Evolutionary conservation across 2,888 invertebrate species (phyloP).

Genomic region (Pyrocoelia pectoralis): DNA sequence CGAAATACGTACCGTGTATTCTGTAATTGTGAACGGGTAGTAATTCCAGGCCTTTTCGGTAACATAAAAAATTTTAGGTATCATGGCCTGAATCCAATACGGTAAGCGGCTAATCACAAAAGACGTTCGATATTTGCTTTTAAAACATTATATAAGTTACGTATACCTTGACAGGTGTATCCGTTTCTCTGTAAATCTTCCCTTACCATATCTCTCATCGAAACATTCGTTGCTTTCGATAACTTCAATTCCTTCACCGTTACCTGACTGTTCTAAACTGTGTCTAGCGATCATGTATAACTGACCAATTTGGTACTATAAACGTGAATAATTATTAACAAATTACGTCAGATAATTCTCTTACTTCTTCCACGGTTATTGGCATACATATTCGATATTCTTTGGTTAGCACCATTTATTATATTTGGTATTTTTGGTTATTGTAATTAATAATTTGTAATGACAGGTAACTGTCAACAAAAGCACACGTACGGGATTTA

Average conservation of each 20-base stretch:
- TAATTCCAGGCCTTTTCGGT: conserved; percentile 96
- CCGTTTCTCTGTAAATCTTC: conserved; percentile 90
- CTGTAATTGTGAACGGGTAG: conserved; percentile 88
- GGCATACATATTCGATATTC: conserved; percentile 95
- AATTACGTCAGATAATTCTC: conserved; percentile 23
- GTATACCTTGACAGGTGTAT: conserved; percentile 87
- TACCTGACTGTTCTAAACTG: conserved; percentile 88
- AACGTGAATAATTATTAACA: conserved; percentile 38
- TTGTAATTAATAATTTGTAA: neutral
- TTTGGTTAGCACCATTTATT: conserved; percentile 82
- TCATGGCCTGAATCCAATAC: conserved; percentile 86
- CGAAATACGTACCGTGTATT: conserved; percentile 75
- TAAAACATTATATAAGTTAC: conserved; percentile 58
- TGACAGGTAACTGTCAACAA: neutral
- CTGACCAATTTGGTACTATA: conserved; percentile 89
- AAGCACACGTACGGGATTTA: too few relatives aligned
- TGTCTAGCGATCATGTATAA: conserved; percentile 95
- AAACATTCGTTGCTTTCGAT: conserved; percentile 82
- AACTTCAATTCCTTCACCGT: conserved; percentile 92
- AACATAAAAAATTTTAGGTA: conserved; percentile 90
- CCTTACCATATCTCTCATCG: conserved; percentile 81
- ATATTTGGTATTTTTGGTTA: neutral
- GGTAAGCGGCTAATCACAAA: conserved; percentile 76
- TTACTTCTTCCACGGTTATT: conserved; percentile 89
- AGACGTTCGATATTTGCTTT: too few relatives aligned